Base-by-base conservation (phyloP, 2,113 vertebrate genomes). In the Bufo bufo region DNA sequence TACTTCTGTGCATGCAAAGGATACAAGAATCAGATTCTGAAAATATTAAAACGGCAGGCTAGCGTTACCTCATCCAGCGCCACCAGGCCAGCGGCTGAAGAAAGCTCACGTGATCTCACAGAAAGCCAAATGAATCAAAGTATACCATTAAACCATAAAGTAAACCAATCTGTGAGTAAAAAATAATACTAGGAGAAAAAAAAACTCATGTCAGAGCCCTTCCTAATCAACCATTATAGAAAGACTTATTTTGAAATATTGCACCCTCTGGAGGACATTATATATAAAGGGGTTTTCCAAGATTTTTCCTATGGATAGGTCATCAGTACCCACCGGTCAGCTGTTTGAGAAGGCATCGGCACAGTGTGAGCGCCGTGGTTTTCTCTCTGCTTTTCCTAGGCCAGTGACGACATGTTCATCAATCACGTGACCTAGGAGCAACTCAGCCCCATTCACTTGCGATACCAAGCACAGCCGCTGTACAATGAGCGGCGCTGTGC, bases 1-100 rank as follows among this genome's bases (percentile, higher is more conserved):
- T 99, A 99, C 90, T 99, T 99, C 93, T 99, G 99, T 84, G 97
- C 98, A 59, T 99, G 98, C 85, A 98, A 97, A 93, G 98, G 98
- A 90, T 99, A 99, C 93, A 99, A 99, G 92, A 96, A 95, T 90
- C 98, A 97, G 90, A 92, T 99, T 17, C 90, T 97, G 93, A 98
- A 95, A 94, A 94, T 99, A 89, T 84, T 99, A 69, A 96, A 90
- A 92, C 93, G 94, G 13, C 96, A 97, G 89, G 95, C 95, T 77
- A 99, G 97, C 2, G 88, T 96, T 79, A 99, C 97, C 0, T 94
- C 97, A 92, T 99, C 98, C 86, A 99, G 98, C 0, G 96, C 92
- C 2, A 96, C 89, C 80, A 96, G 93, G 91, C 96, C 96, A 8
- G 96, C 94, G 2, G 97, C 96, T 0, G 98, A 99, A 20, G 97